These are phyloP conservation scores for Acridotheres tristis DNA, from an alignment of 2,797 vertebrate genomes.

Conservation along the genomic window DNA sequence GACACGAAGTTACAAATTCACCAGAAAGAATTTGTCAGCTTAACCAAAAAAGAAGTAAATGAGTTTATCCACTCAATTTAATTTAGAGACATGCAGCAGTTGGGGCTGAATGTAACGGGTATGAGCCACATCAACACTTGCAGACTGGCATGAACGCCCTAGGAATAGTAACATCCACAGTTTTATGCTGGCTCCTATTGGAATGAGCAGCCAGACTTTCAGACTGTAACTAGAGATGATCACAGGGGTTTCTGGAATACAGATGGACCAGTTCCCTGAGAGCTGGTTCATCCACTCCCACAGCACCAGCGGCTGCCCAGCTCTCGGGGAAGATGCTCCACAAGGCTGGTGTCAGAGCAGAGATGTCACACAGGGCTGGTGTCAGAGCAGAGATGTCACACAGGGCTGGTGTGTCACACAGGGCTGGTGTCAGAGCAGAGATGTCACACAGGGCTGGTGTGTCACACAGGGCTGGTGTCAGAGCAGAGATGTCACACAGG, in stretches of 20 bases:
- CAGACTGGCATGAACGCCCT: rapidly evolving
- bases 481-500: not conserved
- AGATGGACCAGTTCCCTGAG: not conserved
- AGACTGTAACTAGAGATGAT: not conserved
- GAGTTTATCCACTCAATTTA: not conserved
- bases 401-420: too few species aligned
- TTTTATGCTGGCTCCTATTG: rapidly evolving
- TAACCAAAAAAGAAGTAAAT: not conserved
- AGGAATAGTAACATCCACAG: not conserved
- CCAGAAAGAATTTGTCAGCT: not conserved
- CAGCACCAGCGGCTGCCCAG: rapidly evolving
- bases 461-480: not conserved
- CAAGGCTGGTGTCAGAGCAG: not conserved
- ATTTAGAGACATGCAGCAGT: not conserved
- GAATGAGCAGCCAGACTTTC: not conserved
- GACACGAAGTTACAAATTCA: not conserved
- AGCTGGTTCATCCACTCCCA: not conserved
- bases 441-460: too few species aligned
- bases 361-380: not conserved
- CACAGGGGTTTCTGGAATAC: not conserved
- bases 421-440: not conserved
- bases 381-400: not conserved
- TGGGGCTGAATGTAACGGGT: not conserved
- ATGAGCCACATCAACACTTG: not conserved
- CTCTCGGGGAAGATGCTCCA: not conserved